Evolutionary conservation across 1,140 invertebrate species (phyloP), one percentile per base, ranked within the genome.

Genomic region (Drosophila ogumai): DNA sequence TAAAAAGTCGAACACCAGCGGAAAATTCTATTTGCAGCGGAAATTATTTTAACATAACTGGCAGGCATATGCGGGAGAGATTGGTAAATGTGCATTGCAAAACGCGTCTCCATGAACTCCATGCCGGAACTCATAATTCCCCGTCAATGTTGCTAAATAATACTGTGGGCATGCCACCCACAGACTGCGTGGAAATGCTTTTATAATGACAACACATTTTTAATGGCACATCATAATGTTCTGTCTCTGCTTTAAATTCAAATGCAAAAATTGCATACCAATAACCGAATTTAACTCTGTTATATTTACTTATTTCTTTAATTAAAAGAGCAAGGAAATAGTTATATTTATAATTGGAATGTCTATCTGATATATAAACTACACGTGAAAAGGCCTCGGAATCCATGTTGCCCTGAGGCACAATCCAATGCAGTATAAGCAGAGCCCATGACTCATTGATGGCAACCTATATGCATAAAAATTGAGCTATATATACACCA

Each of bases 1-100:
- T 41, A 34, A 32, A 17, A 41, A 65, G 40, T 38, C 41, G 43
- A 41, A 60, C 52, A 49, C 56, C 67, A 60, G 40, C 56, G 32
- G 38, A 75, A 68, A 79, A 77, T 73, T 82, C 64, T 80, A 84
- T 87, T 69, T 64, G 74, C 60, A 58, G 63, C 85, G 81, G 74
- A 88, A 85, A 88, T 84, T 81, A 90, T 84, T 84, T 81, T 66
- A 69, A 65, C 69, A 84, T 84, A 81, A 84, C 55, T 59, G 46
- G 34, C 54, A 36, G 13, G 36, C 50, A 68, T 36, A 32, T 34
- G 68, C 12, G 12, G 22, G 15, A 43, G 31, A 46, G 32, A n/a
- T 55, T 50, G 43, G 31, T 36, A 54, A 59, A 68, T 54, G 59
- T 55, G 60, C 60, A 50, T 65, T 61, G 34, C 38, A 31, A 38